Evolutionary conservation across 1,140 invertebrate genomes (phyloP).

Genomic region (Drosophila bifasciata): DNA sequence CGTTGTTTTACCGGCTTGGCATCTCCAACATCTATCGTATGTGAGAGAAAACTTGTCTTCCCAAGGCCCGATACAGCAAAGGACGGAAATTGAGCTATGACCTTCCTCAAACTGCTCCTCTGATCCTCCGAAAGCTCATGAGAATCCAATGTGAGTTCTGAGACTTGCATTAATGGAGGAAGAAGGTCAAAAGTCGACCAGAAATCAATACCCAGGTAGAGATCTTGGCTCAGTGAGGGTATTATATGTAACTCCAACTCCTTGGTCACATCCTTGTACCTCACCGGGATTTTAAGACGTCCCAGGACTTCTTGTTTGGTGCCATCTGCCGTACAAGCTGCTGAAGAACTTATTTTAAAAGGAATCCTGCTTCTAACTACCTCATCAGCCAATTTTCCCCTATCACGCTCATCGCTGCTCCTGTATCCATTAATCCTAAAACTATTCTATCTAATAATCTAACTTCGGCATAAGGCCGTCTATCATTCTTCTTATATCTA

Average conservation of each 20-base stretch:
- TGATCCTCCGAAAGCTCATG: neutral
- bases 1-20: constrained; percentile 60
- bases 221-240: neutral
- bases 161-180: neutral
- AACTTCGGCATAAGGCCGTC: constrained; percentile 3
- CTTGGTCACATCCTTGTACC: neutral
- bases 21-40: constrained; percentile 35
- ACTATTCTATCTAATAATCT: neutral
- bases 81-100: constrained; percentile 1
- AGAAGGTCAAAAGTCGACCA: neutral
- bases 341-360: too few species aligned
- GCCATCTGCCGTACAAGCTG: neutral
- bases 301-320: neutral
- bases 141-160: too few species aligned
- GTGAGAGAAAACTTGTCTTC: neutral
- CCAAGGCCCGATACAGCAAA: neutral
- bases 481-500: neutral
- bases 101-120: neutral
- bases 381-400: neutral
- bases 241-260: neutral
- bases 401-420: constrained; percentile 3
- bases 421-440: neutral
- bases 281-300: neutral
- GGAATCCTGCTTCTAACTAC: too few species aligned
- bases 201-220: constrained; percentile 4